Conservation (phyloP, 2,797 vertebrate species). For the Ctenopoma kingsleyae region DNA sequence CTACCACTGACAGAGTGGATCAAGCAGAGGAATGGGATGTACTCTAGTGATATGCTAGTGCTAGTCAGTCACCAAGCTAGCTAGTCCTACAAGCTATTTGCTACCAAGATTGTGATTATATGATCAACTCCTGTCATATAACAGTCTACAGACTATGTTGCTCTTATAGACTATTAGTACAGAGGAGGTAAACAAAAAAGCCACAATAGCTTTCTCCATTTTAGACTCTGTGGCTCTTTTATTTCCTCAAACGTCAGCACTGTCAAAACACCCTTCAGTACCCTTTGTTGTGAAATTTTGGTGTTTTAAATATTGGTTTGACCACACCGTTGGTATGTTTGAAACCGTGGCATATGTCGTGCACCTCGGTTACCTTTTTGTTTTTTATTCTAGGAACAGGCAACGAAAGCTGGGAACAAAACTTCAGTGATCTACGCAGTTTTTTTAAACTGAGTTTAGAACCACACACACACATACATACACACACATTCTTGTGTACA, state of each 20-base stretch:
- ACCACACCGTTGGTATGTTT: background rate
- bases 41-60: no score
- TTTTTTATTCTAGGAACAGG: conserved; percentile 89
- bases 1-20: no score
- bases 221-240: no score
- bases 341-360: background rate
- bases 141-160: background rate
- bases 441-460: conserved; percentile 67
- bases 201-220: no score
- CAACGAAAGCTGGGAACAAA: conserved; percentile 99
- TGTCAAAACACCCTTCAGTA: no score
- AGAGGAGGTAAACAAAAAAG: background rate
- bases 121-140: background rate
- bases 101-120: background rate
- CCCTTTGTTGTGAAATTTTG: background rate
- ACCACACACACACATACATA: conserved; percentile 60
- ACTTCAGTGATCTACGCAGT: conserved; percentile 90
- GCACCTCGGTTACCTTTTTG: background rate
- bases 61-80: background rate
- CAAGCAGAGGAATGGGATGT: no score
- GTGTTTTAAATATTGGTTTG: background rate
- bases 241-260: no score
- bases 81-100: background rate
- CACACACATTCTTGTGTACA: conserved; percentile 30
- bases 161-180: background rate